Evolutionary conservation across 2,797 vertebrate species (phyloP).

Genomic region (Linurgus olivaceus): DNA sequence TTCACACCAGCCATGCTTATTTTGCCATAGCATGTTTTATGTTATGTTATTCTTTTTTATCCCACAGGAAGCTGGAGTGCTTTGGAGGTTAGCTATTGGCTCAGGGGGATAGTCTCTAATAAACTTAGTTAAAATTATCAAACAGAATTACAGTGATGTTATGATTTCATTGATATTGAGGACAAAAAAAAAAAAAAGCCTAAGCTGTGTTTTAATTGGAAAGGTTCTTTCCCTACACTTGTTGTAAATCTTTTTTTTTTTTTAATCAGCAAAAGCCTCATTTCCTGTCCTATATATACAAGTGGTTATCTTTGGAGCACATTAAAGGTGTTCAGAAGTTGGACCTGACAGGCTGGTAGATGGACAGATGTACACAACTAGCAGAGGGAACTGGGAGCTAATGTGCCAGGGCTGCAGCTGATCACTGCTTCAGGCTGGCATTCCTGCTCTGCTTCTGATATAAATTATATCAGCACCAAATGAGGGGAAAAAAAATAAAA

Average conservation of each 20-base stretch:
- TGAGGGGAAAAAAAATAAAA: too few species aligned
- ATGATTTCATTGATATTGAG: conserved; percentile 40
- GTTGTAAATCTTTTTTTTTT: conserved; percentile 34
- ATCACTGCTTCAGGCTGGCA: background rate
- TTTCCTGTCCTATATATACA: conserved; percentile 23
- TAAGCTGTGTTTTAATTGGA: conserved; percentile 58
- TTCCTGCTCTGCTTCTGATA: background rate
- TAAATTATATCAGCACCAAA: background rate
- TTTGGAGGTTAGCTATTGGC: too few species aligned
- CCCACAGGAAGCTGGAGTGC: conserved; percentile 49
- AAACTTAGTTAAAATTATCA: conserved; percentile 65
- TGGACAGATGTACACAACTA: background rate
- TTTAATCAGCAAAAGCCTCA: conserved; percentile 23
- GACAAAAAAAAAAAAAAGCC: background rate
- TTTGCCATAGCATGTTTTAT: conserved; percentile 63
- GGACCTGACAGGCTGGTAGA: background rate
- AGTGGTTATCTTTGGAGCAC: conserved; percentile 32
- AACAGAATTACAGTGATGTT: conserved; percentile 42
- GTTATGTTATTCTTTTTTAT: conserved; percentile 67
- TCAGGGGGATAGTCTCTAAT: conserved; percentile 47
- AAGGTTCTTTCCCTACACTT: background rate
- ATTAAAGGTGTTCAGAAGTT: conserved; percentile 30
- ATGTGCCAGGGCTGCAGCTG: background rate
- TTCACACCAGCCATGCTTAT: conserved; percentile 22
- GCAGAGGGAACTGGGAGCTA: background rate